A percentile compares a stretch with the other conserved stretches of the same genome.
phyloP scores from a whole-genome alignment of 1,140 invertebrate genomes.

The Bathynomus jamesi region DNA sequence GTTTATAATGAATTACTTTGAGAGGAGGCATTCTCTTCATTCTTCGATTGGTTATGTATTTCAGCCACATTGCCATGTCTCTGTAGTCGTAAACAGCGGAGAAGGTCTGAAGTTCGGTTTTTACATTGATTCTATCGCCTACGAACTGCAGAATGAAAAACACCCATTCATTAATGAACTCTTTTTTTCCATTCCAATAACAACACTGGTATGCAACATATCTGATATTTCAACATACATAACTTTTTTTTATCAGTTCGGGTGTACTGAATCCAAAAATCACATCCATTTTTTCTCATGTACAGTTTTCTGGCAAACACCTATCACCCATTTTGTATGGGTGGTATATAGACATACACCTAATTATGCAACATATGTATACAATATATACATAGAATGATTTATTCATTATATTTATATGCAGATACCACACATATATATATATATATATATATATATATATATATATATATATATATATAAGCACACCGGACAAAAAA shows the following conservation, averaged over 20 bases:
- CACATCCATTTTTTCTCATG: too few relatives aligned
- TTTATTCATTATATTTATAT: too few relatives aligned
- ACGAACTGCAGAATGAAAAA: slow-evolving; percentile 16
- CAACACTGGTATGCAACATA: too few relatives aligned
- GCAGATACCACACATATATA: not conserved
- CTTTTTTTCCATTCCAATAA: not conserved
- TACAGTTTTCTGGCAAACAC: too few relatives aligned
- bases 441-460: not conserved
- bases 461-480: not conserved
- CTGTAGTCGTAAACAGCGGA: slow-evolving; percentile 19
- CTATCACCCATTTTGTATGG: too few relatives aligned
- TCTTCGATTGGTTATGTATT: slow-evolving; percentile 13
- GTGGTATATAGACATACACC: too few relatives aligned
- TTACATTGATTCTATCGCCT: slow-evolving; percentile 25
- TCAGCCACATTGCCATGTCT: slow-evolving; percentile 17
- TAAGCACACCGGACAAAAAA: not conserved
- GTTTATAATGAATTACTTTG: too few relatives aligned
- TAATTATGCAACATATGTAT: too few relatives aligned
- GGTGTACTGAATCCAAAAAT: too few relatives aligned
- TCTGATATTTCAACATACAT: too few relatives aligned
- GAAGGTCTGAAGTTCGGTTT: slow-evolving; percentile 21
- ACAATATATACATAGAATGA: too few relatives aligned
- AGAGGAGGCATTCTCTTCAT: not conserved
- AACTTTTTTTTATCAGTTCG: too few relatives aligned
- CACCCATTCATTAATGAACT: not conserved